Base-by-base conservation (phyloP, 2,888 invertebrate species). In the Achlya flavicornis region DNA sequence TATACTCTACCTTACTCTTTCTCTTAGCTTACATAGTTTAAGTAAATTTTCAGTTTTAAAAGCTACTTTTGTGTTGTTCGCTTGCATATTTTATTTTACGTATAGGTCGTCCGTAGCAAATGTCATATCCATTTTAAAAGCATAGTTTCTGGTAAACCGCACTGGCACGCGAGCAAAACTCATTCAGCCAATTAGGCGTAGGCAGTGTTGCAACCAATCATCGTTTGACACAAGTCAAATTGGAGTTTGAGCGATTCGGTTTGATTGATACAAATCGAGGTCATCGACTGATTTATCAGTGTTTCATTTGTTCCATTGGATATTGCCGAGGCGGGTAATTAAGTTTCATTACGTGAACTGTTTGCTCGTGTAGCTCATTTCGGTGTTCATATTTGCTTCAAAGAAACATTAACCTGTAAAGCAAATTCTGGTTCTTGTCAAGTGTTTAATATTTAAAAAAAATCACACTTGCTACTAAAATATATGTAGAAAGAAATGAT, bases 221-320 rank as follows among this genome's bases (percentile, higher is more conserved):
- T 90, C 90, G 89, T 91, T 89, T 90, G 90, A 92, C 91, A 91
- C 85, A 87, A 89, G 87, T 91, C 90, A 86, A 92, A 91, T 91
- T 88, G 89, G 79, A 87, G 88, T 88, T 88, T 88, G 87, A 88
- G 82, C 86, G 85, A 84, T 89, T 86, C 80, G 81, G 80, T 87
- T 86, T 88, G 90, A 92, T 92, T 91, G 91, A 87, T 89, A 89
- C 84, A 85, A 90, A 92, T 90, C 85, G 90, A 90, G 91, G 91
- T 84, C 91, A 88, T 81, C 81, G 83, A 85, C 87, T 91, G 87
- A 91, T 93, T 91, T 90, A 91, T 90, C 87, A 89, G 83, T 77
- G 66, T 69, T 71, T 66, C 64, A 66, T 80, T 79, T 77, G 69
- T 66, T 67, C 65, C 64, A 70, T 64, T 66, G 19, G 53, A 74